Evolutionary conservation across 53 echinoderm and acorn worm species (phyloP).

Genomic region (Holothuria leucospilota): DNA sequence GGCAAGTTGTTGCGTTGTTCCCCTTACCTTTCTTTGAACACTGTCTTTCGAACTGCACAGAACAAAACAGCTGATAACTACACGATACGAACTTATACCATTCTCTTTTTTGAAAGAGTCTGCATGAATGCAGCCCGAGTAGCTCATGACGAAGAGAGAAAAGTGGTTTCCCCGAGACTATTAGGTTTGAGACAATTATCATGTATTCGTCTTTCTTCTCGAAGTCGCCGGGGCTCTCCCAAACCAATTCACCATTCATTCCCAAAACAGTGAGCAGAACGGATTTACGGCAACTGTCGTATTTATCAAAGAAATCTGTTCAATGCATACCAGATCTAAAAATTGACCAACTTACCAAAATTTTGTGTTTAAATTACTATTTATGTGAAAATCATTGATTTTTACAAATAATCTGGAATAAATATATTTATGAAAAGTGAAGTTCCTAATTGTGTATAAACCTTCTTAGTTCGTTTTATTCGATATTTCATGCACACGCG

Average conservation of each 20-base stretch:
- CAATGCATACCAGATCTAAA: no score
- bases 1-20: slow-evolving; percentile 17
- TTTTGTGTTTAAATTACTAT: no score
- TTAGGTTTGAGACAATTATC: slow-evolving; percentile 1
- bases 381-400: no score
- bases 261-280: not conserved
- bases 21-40: slow-evolving; percentile 85
- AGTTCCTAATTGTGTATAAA: not conserved
- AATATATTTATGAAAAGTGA: no score
- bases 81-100: slow-evolving; percentile 89
- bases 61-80: slow-evolving; percentile 91
- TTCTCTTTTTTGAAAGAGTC: slow-evolving; percentile 92
- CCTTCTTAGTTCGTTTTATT: not conserved
- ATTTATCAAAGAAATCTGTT: no score
- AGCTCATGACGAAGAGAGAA: slow-evolving; percentile 84
- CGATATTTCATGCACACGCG: slow-evolving; percentile 6
- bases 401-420: no score
- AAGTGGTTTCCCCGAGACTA: not conserved
- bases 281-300: no score
- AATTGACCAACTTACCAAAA: no score
- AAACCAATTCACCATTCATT: slow-evolving; percentile 34
- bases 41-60: slow-evolving; percentile 83
- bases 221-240: slow-evolving; percentile 47
- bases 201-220: slow-evolving; percentile 36
- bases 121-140: slow-evolving; percentile 95